These are phyloP conservation scores for Intellagama lesueurii DNA, from an alignment of 2,797 vertebrate genomes.

Conservation along the genomic window DNA sequence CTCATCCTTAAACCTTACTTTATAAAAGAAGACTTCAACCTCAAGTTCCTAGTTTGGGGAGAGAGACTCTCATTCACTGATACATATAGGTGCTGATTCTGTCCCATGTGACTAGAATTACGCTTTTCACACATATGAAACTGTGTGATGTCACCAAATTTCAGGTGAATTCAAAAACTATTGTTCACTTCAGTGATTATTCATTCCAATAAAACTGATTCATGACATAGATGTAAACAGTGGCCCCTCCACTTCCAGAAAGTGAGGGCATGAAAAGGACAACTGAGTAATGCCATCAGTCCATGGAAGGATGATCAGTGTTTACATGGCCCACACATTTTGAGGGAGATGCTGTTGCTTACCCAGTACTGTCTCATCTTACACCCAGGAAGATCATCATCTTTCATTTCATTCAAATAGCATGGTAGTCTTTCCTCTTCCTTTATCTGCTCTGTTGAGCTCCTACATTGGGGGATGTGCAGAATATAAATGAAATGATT, in stretches of 20 bases:
- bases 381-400: too few relatives aligned
- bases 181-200: neutral
- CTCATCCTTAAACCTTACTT: neutral
- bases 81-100: too few relatives aligned
- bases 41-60: neutral
- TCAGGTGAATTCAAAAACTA: neutral
- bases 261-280: neutral
- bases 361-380: too few relatives aligned
- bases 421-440: too few relatives aligned
- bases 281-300: neutral
- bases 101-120: neutral
- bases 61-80: neutral
- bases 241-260: neutral
- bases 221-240: neutral
- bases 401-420: too few relatives aligned
- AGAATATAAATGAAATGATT: too few relatives aligned
- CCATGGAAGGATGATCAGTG: too few relatives aligned
- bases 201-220: neutral
- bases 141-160: neutral
- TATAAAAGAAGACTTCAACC: neutral
- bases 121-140: neutral
- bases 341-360: too few relatives aligned
- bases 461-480: too few relatives aligned
- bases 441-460: too few relatives aligned
- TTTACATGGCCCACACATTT: too few relatives aligned